Conservation (phyloP, 2,113 vertebrate species). For the Sardina pilchardus region DNA sequence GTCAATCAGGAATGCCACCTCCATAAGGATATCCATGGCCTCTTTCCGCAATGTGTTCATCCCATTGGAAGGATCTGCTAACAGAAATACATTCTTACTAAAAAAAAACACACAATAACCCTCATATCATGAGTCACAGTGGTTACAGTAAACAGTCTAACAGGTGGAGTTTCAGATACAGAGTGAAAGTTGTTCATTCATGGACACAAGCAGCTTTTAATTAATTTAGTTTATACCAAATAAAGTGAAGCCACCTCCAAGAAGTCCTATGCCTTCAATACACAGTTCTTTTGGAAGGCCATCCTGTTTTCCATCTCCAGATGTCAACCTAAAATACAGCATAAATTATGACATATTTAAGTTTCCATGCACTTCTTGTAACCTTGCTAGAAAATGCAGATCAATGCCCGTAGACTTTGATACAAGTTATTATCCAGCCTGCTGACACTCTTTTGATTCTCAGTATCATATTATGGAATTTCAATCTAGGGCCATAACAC, state of each 20-base stretch:
- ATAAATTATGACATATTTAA: background rate
- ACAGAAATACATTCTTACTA: background rate
- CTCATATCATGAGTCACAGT: background rate
- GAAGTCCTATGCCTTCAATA: constrained; percentile 62
- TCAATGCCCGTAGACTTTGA: background rate
- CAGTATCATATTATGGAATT: too few relatives aligned
- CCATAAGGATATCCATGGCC: constrained; percentile 72
- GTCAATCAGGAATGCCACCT: constrained; percentile 78
- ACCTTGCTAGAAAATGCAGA: too few relatives aligned
- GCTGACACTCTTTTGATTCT: too few relatives aligned
- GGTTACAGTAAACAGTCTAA: background rate
- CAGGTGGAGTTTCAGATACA: background rate
- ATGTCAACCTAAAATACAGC: constrained; percentile 53
- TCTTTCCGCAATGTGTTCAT: constrained; percentile 68
- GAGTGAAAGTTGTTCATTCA: background rate
- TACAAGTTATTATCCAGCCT: background rate
- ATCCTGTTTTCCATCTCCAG: constrained; percentile 2
- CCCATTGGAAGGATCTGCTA: constrained; percentile 21
- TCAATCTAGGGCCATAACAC: background rate
- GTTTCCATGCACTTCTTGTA: background rate
- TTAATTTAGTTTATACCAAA: constrained; percentile 1
- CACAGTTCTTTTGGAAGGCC: constrained; percentile 52
- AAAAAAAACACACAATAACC: background rate
- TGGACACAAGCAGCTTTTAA: background rate
- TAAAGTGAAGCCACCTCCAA: constrained; percentile 52